These are phyloP conservation scores for Sericinus montela DNA, from an alignment of 2,888 invertebrate species.

Conservation along the genomic window DNA sequence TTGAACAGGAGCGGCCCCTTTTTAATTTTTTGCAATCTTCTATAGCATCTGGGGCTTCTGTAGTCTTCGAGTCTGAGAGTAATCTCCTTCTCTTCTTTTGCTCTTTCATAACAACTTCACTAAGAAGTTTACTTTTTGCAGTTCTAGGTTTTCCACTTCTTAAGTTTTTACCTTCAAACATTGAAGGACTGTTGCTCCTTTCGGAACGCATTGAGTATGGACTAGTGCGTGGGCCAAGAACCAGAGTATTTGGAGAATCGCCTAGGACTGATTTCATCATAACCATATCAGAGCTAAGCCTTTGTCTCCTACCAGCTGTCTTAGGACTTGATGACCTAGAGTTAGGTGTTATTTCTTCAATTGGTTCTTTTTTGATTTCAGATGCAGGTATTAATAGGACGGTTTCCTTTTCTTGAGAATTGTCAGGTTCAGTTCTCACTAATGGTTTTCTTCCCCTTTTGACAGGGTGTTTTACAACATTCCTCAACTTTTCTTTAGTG, in stretches of 20 bases:
- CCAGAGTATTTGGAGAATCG: conserved; percentile 56
- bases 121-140: conserved; percentile 74
- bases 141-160: conserved; percentile 84
- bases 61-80: conserved; percentile 74
- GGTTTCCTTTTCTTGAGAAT: conserved; percentile 57
- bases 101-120: conserved; percentile 79
- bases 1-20: conserved; percentile 69
- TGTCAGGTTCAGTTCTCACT: conserved; percentile 49
- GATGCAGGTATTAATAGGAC: conserved; percentile 59
- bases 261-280: conserved; percentile 70
- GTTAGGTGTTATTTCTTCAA: conserved; percentile 57
- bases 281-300: conserved; percentile 67
- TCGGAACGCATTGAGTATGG: conserved; percentile 82
- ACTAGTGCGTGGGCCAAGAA: conserved; percentile 69
- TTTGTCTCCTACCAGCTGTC: conserved; percentile 59
- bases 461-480: conserved; percentile 50
- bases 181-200: conserved; percentile 72
- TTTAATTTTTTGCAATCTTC: conserved; percentile 68
- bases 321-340: conserved; percentile 73
- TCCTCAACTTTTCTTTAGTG: conserved; percentile 57
- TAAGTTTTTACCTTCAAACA: conserved; percentile 76
- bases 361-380: conserved; percentile 70
- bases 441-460: conserved; percentile 59
- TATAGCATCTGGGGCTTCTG: conserved; percentile 50
- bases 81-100: conserved; percentile 75